phyloP scores from a whole-genome alignment of 2,888 invertebrate genomes.

The Catocala nupta region DNA sequence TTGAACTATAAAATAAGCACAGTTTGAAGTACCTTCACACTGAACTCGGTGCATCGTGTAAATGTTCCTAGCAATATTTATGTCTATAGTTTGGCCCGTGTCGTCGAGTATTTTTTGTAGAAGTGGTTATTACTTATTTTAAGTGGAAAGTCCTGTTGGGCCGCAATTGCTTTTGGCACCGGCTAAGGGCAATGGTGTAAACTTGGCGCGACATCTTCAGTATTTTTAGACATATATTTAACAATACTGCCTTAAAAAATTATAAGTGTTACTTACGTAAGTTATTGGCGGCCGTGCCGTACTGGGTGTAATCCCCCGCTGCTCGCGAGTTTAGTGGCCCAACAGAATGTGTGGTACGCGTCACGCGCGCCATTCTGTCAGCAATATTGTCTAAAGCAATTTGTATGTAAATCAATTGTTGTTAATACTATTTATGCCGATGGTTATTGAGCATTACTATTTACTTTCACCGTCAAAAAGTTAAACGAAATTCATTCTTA shows the following conservation, averaged over 20 bases:
- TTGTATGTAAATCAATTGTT: slow-evolving; percentile 88
- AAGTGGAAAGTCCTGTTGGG: slow-evolving; percentile 22
- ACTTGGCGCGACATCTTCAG: slow-evolving; percentile 15
- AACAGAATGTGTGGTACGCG: slow-evolving; percentile 71
- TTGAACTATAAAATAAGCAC: no score
- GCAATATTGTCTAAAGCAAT: slow-evolving; percentile 87
- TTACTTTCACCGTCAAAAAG: slow-evolving; percentile 68
- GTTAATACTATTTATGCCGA: slow-evolving; percentile 87
- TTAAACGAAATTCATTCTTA: slow-evolving; percentile 60
- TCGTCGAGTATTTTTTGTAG: slow-evolving; percentile 2
- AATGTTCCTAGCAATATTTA: background rate
- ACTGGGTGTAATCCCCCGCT: background rate
- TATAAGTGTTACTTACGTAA: slow-evolving; percentile 2
- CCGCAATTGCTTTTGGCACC: slow-evolving; percentile 22
- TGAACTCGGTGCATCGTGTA: no score
- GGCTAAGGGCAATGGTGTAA: slow-evolving; percentile 15
- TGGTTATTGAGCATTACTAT: slow-evolving; percentile 85
- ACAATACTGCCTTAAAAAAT: background rate
- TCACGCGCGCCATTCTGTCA: slow-evolving; percentile 85
- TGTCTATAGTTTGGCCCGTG: slow-evolving; percentile 2
- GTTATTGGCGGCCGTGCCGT: background rate
- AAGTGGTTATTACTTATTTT: slow-evolving; percentile 17
- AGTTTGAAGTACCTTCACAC: no score
- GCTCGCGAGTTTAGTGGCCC: slow-evolving; percentile 55
- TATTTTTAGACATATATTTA: slow-evolving; percentile 7